Evolutionary conservation across 2,888 invertebrate genomes (phyloP).

Genomic region (Desoria tigrina): DNA sequence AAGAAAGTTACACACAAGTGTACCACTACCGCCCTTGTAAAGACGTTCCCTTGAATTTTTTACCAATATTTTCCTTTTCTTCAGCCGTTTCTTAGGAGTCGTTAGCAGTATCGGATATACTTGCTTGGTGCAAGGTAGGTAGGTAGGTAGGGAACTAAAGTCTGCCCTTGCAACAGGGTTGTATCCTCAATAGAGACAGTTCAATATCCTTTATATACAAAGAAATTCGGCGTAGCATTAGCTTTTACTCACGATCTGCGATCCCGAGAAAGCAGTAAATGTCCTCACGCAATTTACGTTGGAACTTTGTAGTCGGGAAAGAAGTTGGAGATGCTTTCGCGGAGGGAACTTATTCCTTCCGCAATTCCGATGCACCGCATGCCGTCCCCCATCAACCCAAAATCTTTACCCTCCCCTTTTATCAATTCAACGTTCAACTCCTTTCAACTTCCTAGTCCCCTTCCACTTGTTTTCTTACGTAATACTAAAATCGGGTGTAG

Average conservation of each 20-base stretch:
- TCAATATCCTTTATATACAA: too few species aligned
- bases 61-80: constrained; percentile 14
- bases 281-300: constrained; percentile 16
- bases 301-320: neutral
- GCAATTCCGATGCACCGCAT: constrained; percentile 29
- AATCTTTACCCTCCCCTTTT: constrained; percentile 40
- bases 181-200: too few species aligned
- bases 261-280: constrained; percentile 20
- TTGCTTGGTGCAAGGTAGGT: too few species aligned
- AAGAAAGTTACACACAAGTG: constrained; percentile 9
- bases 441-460: constrained; percentile 13
- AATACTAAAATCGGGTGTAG: neutral
- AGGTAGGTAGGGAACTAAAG: too few species aligned
- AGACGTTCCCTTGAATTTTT: constrained; percentile 15
- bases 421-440: constrained; percentile 41
- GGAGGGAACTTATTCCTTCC: constrained; percentile 14
- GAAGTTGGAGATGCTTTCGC: neutral
- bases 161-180: too few species aligned
- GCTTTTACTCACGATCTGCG: neutral
- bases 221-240: too few species aligned
- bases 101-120: too few species aligned
- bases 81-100: too few species aligned
- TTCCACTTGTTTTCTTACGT: constrained; percentile 9
- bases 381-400: constrained; percentile 27
- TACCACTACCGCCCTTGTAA: constrained; percentile 2